Evolutionary conservation across 2,888 invertebrate species (phyloP).

Genomic region (Trichogramma dendrolimi): DNA sequence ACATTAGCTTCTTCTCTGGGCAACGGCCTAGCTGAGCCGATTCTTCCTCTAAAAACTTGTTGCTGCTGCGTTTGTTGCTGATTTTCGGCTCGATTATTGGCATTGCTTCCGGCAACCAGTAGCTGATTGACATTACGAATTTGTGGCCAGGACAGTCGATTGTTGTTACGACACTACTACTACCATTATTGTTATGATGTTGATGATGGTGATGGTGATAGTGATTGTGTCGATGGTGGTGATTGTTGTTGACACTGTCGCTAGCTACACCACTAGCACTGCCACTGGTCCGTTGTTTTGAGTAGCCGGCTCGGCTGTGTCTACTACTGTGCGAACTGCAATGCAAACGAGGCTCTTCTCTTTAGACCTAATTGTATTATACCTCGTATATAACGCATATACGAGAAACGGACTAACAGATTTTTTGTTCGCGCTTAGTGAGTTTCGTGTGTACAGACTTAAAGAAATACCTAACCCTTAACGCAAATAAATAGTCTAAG

Average conservation of each 20-base stretch:
- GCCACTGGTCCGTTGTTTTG: too few species aligned
- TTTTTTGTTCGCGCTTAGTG: too few species aligned
- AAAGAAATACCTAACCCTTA: too few species aligned
- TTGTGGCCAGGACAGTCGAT: slow-evolving; percentile 60
- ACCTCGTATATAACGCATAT: too few species aligned
- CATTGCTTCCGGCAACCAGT: slow-evolving; percentile 28
- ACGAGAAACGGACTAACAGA: too few species aligned
- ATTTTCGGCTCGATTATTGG: slow-evolving; percentile 2
- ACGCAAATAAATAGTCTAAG: too few species aligned
- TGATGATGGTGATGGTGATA: slow-evolving; percentile 44
- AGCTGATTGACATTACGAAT: slow-evolving; percentile 53
- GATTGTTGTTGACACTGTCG: slow-evolving; percentile 22
- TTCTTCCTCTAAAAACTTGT: slow-evolving; percentile 47
- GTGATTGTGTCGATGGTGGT: slow-evolving; percentile 20
- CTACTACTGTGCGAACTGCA: too few species aligned
- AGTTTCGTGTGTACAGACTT: too few species aligned
- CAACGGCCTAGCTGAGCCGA: slow-evolving; percentile 52
- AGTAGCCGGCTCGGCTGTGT: neutral
- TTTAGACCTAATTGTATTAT: too few species aligned
- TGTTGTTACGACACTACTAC: slow-evolving; percentile 55
- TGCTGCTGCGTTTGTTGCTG: slow-evolving; percentile 25
- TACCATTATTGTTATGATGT: slow-evolving; percentile 52
- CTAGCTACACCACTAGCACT: neutral
- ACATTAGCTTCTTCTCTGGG: slow-evolving; percentile 73
- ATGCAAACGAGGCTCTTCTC: too few species aligned